Conservation (phyloP, 1,140 invertebrate species). For the Acromyrmex echinatior region DNA sequence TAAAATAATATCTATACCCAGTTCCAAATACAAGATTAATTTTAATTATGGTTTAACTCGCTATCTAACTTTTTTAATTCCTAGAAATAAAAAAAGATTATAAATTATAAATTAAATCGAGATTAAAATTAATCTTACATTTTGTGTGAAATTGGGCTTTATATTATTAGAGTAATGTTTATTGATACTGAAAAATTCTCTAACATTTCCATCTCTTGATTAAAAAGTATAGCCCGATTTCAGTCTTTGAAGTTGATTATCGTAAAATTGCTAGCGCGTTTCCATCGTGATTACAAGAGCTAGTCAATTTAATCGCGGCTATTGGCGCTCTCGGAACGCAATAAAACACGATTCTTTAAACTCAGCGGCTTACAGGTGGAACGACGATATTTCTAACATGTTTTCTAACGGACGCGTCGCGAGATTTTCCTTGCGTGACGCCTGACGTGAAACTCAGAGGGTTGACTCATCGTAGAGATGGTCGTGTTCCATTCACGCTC, state of each 20-base stretch:
- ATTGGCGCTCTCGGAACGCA: conserved; percentile 32
- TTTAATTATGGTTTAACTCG: no score
- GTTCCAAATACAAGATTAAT: no score
- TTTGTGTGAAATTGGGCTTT: background rate
- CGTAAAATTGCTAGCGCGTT: background rate
- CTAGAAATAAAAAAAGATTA: no score
- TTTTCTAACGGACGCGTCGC: conserved; percentile 50
- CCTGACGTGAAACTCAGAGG: conserved; percentile 31
- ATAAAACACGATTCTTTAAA: conserved; percentile 53
- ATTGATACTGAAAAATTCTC: background rate
- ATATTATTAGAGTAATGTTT: background rate
- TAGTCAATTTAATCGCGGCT: conserved; percentile 2
- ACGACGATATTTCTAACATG: conserved; percentile 47
- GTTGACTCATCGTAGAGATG: conserved; percentile 47
- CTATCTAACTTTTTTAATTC: no score
- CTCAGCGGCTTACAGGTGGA: conserved; percentile 19
- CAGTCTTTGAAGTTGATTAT: background rate
- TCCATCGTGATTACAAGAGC: conserved; percentile 17
- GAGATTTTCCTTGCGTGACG: conserved; percentile 58
- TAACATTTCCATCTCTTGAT: background rate
- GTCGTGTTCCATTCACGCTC: conserved; percentile 52
- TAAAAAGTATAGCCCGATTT: conserved; percentile 5
- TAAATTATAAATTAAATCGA: no score
- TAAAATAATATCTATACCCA: background rate
- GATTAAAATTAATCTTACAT: background rate